Percentiles rank a stretch among this genome's conserved stretches.
phyloP scores from a whole-genome alignment of 2,113 vertebrate genomes.

The Cynopterus brachyotis region DNA sequence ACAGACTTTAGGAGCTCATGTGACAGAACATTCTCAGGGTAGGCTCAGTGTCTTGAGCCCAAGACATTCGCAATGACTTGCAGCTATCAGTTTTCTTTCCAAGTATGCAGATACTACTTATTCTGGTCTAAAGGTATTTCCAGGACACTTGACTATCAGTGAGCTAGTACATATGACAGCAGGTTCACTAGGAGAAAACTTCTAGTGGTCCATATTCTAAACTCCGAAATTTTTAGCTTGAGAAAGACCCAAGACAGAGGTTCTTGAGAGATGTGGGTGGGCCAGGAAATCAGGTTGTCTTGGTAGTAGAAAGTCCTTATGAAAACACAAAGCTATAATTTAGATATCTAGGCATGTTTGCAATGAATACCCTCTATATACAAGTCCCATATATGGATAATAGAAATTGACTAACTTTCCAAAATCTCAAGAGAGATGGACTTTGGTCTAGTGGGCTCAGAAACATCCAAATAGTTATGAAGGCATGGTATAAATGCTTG shows the following conservation, averaged over 20 bases:
- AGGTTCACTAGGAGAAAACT: not conserved
- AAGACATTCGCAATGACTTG: not conserved
- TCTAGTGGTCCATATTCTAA: not conserved
- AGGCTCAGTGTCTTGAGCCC: not conserved
- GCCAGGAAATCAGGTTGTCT: not conserved
- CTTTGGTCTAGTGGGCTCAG: not conserved
- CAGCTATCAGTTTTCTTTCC: conserved; percentile 24
- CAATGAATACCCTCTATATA: not conserved
- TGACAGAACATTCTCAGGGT: not conserved
- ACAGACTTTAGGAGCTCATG: not conserved
- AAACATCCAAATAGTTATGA: not conserved
- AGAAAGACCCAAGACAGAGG: not conserved
- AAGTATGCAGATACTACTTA: not conserved
- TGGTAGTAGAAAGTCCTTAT: not conserved
- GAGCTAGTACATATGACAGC: not conserved
- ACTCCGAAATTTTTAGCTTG: not conserved
- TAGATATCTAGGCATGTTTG: not conserved
- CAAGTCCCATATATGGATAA: not conserved
- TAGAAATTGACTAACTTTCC: not conserved
- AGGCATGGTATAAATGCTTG: not conserved
- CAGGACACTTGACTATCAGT: not conserved
- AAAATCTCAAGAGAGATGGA: not conserved
- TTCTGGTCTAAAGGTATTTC: not conserved
- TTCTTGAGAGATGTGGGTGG: not conserved
- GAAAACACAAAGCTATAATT: not conserved